Evolutionary conservation across 2,797 vertebrate genomes (phyloP).

Genomic region (Tapirus indicus): DNA sequence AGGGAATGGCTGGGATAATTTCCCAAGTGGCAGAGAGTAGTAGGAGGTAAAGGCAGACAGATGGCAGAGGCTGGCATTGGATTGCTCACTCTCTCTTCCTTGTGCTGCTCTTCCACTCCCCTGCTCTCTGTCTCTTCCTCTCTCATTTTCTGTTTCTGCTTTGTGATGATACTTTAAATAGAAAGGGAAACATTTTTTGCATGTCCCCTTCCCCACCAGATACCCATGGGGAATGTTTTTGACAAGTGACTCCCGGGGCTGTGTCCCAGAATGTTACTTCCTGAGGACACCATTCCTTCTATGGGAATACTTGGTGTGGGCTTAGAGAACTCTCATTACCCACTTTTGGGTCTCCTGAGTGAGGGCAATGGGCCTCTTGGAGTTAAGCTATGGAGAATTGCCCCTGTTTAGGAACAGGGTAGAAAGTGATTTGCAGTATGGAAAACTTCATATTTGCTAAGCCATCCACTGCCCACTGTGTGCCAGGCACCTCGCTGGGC

Average conservation of each 20-base stretch:
- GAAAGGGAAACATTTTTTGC: conserved; percentile 1
- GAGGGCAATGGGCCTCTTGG: neutral
- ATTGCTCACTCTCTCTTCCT: neutral
- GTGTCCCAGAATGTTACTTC: neutral
- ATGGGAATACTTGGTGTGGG: neutral
- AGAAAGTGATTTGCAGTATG: neutral
- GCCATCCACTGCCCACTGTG: neutral
- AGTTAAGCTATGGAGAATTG: neutral
- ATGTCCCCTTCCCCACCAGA: neutral
- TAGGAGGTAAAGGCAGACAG: neutral
- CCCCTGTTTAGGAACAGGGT: neutral
- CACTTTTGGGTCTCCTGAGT: neutral
- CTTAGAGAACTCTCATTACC: neutral
- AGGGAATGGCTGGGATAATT: neutral
- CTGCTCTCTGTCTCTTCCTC: neutral
- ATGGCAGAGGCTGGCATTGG: neutral
- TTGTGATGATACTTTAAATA: neutral
- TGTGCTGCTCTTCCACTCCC: neutral
- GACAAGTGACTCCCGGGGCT: neutral
- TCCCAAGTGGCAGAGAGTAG: neutral
- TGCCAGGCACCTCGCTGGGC: neutral
- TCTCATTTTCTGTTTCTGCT: neutral
- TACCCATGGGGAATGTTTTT: neutral
- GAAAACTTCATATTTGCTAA: neutral
- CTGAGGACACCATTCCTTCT: neutral